phyloP scores from a whole-genome alignment of 2,888 invertebrate species.

The Andrena dorsata region DNA sequence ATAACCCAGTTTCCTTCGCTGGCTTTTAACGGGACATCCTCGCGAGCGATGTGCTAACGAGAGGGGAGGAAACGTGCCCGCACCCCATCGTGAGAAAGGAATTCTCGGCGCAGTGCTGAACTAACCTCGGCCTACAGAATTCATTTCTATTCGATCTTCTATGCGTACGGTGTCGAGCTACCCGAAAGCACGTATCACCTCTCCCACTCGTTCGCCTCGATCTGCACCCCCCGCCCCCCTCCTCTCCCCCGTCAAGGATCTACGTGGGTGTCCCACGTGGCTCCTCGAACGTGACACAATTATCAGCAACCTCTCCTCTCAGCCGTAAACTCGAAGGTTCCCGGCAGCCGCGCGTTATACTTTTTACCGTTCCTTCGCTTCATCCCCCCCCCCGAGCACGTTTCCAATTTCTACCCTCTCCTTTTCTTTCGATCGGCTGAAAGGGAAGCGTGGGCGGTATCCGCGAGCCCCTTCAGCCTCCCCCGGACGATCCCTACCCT shows the following conservation, averaged over 20 bases:
- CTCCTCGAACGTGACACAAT: constrained; percentile 19
- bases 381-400: not conserved
- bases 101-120: not conserved
- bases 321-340: not conserved
- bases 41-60: constrained; percentile 64
- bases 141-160: too few relatives aligned
- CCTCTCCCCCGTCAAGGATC: constrained; percentile 1
- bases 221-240: too few relatives aligned
- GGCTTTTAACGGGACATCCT: constrained; percentile 64
- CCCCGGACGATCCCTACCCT: constrained; percentile 33
- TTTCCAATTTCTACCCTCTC: constrained; percentile 8
- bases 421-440: constrained; percentile 17
- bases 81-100: constrained; percentile 69
- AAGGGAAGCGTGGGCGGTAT: constrained; percentile 73
- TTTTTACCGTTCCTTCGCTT: not conserved
- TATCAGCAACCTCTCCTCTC: not conserved
- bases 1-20: constrained; percentile 73
- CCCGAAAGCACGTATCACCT: too few relatives aligned
- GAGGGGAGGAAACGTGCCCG: constrained; percentile 57
- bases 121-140: not conserved
- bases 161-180: too few relatives aligned
- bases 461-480: constrained; percentile 19
- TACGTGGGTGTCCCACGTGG: not conserved
- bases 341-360: too few relatives aligned
- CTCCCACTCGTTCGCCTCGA: too few relatives aligned